Conservation (phyloP, 2,888 invertebrate species). For the Volucella inanis region DNA sequence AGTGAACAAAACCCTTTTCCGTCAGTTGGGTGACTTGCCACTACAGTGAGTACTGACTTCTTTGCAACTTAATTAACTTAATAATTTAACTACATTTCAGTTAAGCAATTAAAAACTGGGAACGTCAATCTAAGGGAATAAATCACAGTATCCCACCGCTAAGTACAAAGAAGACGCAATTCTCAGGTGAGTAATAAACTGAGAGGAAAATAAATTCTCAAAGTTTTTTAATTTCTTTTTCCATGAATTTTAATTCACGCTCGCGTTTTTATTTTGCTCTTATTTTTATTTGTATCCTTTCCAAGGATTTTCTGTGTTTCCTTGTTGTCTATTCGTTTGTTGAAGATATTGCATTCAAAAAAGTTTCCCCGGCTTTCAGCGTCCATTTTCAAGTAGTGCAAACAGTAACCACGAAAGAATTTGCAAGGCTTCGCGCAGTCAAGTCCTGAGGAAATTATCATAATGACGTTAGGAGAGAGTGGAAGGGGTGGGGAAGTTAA, state of each 20-base stretch:
- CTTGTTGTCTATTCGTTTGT: conserved; percentile 15
- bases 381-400: not conserved
- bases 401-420: conserved; percentile 3
- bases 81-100: conserved; percentile 55
- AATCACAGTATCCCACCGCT: conserved; percentile 48
- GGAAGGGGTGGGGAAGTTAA: conserved; percentile 2
- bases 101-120: conserved; percentile 46
- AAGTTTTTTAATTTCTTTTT: conserved; percentile 74
- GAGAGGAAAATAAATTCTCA: conserved; percentile 63
- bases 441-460: conserved; percentile 63
- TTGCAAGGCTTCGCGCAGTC: conserved; percentile 35
- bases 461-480: conserved; percentile 57
- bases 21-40: too few species aligned
- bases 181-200: conserved; percentile 74
- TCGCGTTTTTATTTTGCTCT: conserved; percentile 20
- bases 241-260: conserved; percentile 71
- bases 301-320: conserved; percentile 14
- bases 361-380: conserved; percentile 33
- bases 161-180: conserved; percentile 41
- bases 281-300: conserved; percentile 33
- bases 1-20: too few species aligned
- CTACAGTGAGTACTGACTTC: not conserved
- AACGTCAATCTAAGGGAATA: conserved; percentile 52
- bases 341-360: conserved; percentile 56
- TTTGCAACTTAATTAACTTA: conserved; percentile 48